A percentile compares a stretch with the other conserved stretches of the same genome.
Evolutionary conservation across 2,888 invertebrate genomes (phyloP).

Genomic region (Dynastes hyllus): DNA sequence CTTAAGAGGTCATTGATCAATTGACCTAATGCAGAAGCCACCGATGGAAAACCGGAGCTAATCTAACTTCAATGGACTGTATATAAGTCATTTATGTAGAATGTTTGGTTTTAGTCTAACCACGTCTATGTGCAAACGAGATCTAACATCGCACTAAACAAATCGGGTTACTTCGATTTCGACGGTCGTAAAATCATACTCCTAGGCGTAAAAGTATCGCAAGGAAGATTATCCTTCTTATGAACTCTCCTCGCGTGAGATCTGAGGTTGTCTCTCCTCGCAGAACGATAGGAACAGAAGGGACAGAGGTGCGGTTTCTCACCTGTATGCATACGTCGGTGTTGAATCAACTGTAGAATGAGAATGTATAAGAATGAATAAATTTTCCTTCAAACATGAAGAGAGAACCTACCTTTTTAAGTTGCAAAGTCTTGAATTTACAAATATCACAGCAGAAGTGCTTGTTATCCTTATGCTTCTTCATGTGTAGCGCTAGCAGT

Average conservation of each 20-base stretch:
- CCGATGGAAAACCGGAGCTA: too few species aligned
- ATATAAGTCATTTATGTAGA: neutral
- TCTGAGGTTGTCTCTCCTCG: conserved; percentile 74
- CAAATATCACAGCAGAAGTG: conserved; percentile 62
- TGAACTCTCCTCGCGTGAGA: conserved; percentile 75
- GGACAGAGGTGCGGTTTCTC: conserved; percentile 75
- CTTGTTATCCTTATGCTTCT: conserved; percentile 58
- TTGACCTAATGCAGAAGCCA: too few species aligned
- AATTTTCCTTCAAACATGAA: neutral
- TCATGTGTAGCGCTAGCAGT: conserved; percentile 57
- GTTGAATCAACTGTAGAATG: conserved; percentile 71
- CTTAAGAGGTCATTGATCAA: too few species aligned
- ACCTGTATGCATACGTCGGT: conserved; percentile 75
- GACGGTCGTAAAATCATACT: conserved; percentile 70
- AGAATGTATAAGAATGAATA: neutral
- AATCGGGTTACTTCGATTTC: conserved; percentile 46
- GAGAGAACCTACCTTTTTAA: conserved; percentile 71
- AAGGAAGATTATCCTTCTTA: conserved; percentile 74
- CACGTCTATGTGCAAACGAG: neutral
- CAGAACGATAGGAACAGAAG: conserved; percentile 74
- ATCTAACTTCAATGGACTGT: neutral
- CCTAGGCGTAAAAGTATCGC: conserved; percentile 75
- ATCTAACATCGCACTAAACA: neutral
- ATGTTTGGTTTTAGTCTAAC: neutral
- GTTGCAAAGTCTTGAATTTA: conserved; percentile 74